Conservation (phyloP, 2,113 vertebrate species). For the Noturus placidus region DNA sequence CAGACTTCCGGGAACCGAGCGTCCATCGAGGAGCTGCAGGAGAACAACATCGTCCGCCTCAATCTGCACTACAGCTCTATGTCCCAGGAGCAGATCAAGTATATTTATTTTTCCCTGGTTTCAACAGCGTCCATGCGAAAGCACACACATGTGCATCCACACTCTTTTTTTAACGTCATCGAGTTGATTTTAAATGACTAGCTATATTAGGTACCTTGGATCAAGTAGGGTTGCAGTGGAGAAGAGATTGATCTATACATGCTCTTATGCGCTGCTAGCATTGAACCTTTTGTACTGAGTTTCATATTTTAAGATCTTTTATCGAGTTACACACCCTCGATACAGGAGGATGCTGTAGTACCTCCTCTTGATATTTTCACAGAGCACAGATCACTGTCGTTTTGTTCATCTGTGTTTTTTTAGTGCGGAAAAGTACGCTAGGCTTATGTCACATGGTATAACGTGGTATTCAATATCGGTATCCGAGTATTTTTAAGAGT, state of each 20-base stretch:
- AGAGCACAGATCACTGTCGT: background rate
- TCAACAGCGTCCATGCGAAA: background rate
- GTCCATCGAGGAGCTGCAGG: conserved; percentile 71
- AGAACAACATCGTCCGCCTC: conserved; percentile 73
- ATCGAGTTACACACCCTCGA: background rate
- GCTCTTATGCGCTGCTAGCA: background rate
- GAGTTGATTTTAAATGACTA: background rate
- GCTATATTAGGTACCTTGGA: background rate
- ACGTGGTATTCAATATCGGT: background rate
- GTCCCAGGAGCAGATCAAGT: conserved; percentile 81
- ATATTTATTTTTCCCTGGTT: conserved; percentile 13
- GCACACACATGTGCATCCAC: background rate
- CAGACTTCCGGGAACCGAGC: conserved; percentile 72
- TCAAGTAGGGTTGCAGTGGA: background rate
- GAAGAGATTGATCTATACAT: background rate
- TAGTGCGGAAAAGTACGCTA: background rate
- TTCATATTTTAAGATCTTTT: background rate
- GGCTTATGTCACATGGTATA: background rate
- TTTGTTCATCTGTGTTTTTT: background rate
- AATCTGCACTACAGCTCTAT: conserved; percentile 85
- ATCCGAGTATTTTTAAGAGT: background rate
- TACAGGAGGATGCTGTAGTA: background rate
- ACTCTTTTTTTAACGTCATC: background rate
- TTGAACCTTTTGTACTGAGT: background rate
- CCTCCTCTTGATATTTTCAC: background rate